Evolutionary conservation across 2,113 vertebrate species (phyloP), one percentile per base, ranked within the genome.

Genomic region (Cairina moschata): DNA sequence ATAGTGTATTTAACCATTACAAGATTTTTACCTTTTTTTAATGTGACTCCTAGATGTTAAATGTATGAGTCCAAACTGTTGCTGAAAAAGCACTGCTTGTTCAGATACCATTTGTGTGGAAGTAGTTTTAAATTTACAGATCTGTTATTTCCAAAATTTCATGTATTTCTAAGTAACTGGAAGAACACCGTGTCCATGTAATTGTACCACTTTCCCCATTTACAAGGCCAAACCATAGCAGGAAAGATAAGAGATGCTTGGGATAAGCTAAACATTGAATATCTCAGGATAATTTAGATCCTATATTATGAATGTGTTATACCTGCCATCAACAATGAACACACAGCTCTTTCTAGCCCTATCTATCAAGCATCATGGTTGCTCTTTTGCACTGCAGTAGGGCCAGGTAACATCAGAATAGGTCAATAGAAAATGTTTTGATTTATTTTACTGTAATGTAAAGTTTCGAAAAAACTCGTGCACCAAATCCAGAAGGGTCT

Each of bases 101-200:
- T 81, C 81, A 90, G 66, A 63, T 96, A 86, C 78, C 74, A 73
- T 83, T 71, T 87, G 21, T 56, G 66, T 86, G 75, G 82, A 90
- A 86, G 56, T 28, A 90, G 56, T 15, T 92, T 62, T 38, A 87
- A 82, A 85, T 85, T 80, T 72, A 86, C 65, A 62, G 17, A 34
- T 91, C 28, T 60, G 13, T 56, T 83, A 28, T 63, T 88, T 86
- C 32, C 67, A 86, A 78, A 78, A 79, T 68, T 22, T 42, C 50
- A 68, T 0, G 1, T 77, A 83, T 86, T 93, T 93, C 76, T 75
- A 94, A 44, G 69, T 31, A 86, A 73, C 46, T 60, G 40, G 26
- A 83, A 59, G n/a, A 83, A 81, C 12, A 85, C 11, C 31, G 67
- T 20, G 42, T 82, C 60, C 46, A 80, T 0, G 0, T 50, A 55